Evolutionary conservation across 1,140 invertebrate genomes (phyloP).

Genomic region (Drosophila persimilis): DNA sequence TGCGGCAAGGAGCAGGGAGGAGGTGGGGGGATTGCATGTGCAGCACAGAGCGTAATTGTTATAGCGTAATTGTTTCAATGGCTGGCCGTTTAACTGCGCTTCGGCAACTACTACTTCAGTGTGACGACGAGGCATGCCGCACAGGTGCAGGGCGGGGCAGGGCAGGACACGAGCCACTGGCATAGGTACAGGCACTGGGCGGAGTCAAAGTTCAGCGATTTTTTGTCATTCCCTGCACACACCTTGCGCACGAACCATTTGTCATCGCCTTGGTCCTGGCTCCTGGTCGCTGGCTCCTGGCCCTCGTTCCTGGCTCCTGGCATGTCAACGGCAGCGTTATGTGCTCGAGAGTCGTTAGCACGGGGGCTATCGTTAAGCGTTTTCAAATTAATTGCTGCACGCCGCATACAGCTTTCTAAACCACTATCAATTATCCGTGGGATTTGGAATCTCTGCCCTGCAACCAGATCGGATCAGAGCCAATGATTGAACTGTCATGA

Average conservation of each 20-base stretch:
- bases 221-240: slow-evolving; percentile 48
- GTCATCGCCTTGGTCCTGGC: slow-evolving; percentile 41
- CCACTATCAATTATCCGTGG: slow-evolving; percentile 34
- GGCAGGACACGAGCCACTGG: too few relatives aligned
- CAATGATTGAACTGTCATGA: slow-evolving; percentile 72
- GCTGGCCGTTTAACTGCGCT: slow-evolving; percentile 76
- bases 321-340: slow-evolving; percentile 56
- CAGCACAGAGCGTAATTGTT: slow-evolving; percentile 69
- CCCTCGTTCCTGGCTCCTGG: not conserved
- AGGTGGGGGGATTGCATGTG: slow-evolving; percentile 52
- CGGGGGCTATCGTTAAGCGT: slow-evolving; percentile 31
- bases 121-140: slow-evolving; percentile 24
- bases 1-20: slow-evolving; percentile 12
- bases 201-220: slow-evolving; percentile 71
- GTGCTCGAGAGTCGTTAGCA: slow-evolving; percentile 44
- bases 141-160: not conserved
- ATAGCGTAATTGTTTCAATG: slow-evolving; percentile 79
- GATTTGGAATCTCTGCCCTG: slow-evolving; percentile 22
- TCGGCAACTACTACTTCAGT: slow-evolving; percentile 47
- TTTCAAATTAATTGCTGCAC: slow-evolving; percentile 32
- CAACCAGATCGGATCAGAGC: slow-evolving; percentile 52
- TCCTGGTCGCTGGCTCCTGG: too few relatives aligned
- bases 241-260: slow-evolving; percentile 61
- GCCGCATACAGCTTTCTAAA: slow-evolving; percentile 25
- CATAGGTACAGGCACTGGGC: not conserved